These are phyloP conservation scores for Trichogramma evanescens DNA, from an alignment of 2,888 invertebrate species.

Conservation along the genomic window DNA sequence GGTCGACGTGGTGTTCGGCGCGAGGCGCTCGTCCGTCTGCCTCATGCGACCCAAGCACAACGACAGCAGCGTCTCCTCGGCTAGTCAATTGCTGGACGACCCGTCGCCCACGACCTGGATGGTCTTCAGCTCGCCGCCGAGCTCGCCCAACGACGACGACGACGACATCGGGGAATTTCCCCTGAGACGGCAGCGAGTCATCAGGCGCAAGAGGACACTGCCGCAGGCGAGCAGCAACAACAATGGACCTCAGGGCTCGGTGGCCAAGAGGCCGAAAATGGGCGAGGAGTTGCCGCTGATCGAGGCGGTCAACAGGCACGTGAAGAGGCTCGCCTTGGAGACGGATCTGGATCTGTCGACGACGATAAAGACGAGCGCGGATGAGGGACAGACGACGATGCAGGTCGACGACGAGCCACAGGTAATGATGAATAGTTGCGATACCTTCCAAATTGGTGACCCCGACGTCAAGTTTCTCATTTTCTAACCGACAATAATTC, in stretches of 20 bases:
- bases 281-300: conserved; percentile 20
- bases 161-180: conserved; percentile 39
- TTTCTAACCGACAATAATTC: no score
- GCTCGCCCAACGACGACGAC: conserved; percentile 23
- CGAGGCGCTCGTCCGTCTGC: neutral
- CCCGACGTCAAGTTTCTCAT: no score
- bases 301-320: conserved; percentile 41
- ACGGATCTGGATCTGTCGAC: conserved; percentile 36
- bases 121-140: conserved; percentile 37
- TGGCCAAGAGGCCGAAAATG: conserved; percentile 20
- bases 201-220: conserved; percentile 35
- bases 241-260: conserved; percentile 28
- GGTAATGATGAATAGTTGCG: neutral
- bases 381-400: neutral
- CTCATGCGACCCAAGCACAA: conserved; percentile 27
- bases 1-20: neutral
- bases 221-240: conserved; percentile 28
- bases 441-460: no score
- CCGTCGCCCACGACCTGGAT: conserved; percentile 43
- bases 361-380: neutral
- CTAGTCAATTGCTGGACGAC: conserved; percentile 43
- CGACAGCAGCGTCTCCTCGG: conserved; percentile 44
- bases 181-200: conserved; percentile 40
- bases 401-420: neutral
- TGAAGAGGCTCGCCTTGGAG: conserved; percentile 39